Evolutionary conservation across 37 sponge, comb jelly and placozoan species (phyloP).

Genomic region (Beroe forskalii): DNA sequence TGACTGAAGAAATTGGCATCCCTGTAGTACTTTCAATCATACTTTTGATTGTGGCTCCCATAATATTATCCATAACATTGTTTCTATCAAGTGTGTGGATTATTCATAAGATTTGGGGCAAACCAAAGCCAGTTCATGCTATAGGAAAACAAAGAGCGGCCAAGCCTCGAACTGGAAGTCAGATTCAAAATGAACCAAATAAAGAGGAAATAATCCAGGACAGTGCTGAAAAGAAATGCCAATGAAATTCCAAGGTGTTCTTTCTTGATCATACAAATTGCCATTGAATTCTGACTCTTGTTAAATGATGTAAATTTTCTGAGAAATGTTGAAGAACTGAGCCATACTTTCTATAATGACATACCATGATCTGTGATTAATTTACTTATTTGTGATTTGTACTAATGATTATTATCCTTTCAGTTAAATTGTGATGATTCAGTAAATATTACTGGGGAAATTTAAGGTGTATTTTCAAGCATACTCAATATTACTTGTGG

Average conservation of each 20-base stretch:
- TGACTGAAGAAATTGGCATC: constrained; percentile 1
- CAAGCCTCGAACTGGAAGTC: constrained; percentile 31
- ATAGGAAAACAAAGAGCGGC: constrained; percentile 30
- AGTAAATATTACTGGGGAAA: too few species aligned
- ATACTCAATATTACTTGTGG: too few species aligned
- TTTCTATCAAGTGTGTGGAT: constrained; percentile 21
- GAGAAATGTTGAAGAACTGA: too few species aligned
- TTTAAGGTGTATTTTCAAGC: too few species aligned
- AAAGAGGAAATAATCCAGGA: not conserved
- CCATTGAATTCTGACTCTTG: too few species aligned
- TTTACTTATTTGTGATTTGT: not conserved
- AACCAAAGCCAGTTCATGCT: constrained; percentile 26
- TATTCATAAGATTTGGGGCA: not conserved
- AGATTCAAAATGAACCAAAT: too few species aligned
- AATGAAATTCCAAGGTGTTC: too few species aligned
- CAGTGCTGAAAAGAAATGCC: not conserved
- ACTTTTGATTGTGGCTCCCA: not conserved
- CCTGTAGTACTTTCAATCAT: not conserved
- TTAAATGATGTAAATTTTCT: too few species aligned
- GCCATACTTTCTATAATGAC: too few species aligned
- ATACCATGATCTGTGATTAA: not conserved
- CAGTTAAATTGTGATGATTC: not conserved
- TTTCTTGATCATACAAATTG: too few species aligned
- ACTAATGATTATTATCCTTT: not conserved
- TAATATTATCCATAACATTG: not conserved